These are phyloP conservation scores for Hipposideros armiger DNA, from an alignment of 2,113 vertebrate genomes.

Conservation along the genomic window DNA sequence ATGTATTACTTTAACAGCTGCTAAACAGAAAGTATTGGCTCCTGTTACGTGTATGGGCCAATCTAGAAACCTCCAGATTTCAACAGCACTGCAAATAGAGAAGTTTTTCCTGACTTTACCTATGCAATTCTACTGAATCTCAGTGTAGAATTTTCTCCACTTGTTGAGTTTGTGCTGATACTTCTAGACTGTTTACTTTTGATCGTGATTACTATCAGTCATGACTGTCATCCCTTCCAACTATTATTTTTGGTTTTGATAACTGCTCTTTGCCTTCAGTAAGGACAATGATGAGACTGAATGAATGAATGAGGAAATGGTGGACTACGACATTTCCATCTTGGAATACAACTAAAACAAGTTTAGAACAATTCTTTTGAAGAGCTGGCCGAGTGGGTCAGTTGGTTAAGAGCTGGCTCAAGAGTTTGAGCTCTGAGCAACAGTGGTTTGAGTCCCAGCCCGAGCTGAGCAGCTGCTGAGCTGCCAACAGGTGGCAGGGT, in stretches of 20 bases:
- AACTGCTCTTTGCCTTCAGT: not conserved
- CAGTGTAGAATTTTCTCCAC: not conserved
- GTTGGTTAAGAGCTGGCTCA: no score
- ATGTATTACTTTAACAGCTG: not conserved
- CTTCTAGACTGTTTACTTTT: not conserved
- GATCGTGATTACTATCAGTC: not conserved
- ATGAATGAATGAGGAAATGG: not conserved
- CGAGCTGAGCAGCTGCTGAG: no score
- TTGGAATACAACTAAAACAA: not conserved
- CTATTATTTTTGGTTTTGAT: not conserved
- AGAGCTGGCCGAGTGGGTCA: no score
- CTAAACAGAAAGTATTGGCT: not conserved
- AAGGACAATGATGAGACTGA: not conserved
- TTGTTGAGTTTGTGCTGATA: not conserved
- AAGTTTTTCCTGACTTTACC: not conserved
- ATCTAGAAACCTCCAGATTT: not conserved
- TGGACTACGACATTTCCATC: not conserved
- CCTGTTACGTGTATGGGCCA: not conserved
- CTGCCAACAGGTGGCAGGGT: no score
- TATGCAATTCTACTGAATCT: not conserved
- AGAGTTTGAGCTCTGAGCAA: no score
- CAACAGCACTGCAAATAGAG: not conserved
- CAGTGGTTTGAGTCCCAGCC: no score
- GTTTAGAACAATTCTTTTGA: not conserved
- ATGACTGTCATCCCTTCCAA: not conserved